phyloP scores from a whole-genome alignment of 2,888 invertebrate genomes.

The Orgyia antiqua region DNA sequence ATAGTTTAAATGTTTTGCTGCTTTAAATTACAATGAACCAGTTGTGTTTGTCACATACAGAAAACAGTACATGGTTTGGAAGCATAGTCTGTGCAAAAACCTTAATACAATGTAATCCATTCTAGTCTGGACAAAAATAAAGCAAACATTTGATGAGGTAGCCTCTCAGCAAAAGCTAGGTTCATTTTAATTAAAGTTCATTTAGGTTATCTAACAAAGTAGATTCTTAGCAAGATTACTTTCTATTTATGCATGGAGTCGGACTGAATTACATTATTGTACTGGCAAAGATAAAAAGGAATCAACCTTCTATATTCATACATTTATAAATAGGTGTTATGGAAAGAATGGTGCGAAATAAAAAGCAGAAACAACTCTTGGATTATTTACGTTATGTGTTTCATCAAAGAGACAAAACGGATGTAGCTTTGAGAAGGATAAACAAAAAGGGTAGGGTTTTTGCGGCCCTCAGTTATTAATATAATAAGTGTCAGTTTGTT shows the following conservation, averaged over 20 bases:
- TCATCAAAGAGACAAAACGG: constrained; percentile 45
- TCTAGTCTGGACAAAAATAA: too few relatives aligned
- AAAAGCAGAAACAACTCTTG: constrained; percentile 35
- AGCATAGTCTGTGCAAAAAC: too few relatives aligned
- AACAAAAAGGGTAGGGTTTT: constrained; percentile 66
- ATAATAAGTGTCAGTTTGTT: constrained; percentile 76
- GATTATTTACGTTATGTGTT: constrained; percentile 34
- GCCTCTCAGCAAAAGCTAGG: too few relatives aligned
- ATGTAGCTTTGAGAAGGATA: constrained; percentile 47
- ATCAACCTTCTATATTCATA: constrained; percentile 28
- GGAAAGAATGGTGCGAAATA: constrained; percentile 34
- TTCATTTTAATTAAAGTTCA: constrained; percentile 4
- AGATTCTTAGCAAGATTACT: constrained; percentile 3
- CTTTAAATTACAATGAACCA: constrained; percentile 4
- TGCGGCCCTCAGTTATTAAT: constrained; percentile 67
- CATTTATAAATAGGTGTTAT: constrained; percentile 38
- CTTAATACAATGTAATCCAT: too few relatives aligned
- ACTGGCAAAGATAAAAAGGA: constrained; percentile 21
- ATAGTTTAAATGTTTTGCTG: constrained; percentile 20
- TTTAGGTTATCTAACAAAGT: constrained; percentile 5
- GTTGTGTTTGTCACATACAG: constrained; percentile 11
- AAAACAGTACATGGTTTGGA: too few relatives aligned
- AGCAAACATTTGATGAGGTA: too few relatives aligned
- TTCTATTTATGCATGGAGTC: constrained; percentile 3
- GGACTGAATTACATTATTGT: constrained; percentile 8